Base-by-base conservation (phyloP, 2,797 vertebrate genomes). In the Platyrinchus mystaceus region DNA sequence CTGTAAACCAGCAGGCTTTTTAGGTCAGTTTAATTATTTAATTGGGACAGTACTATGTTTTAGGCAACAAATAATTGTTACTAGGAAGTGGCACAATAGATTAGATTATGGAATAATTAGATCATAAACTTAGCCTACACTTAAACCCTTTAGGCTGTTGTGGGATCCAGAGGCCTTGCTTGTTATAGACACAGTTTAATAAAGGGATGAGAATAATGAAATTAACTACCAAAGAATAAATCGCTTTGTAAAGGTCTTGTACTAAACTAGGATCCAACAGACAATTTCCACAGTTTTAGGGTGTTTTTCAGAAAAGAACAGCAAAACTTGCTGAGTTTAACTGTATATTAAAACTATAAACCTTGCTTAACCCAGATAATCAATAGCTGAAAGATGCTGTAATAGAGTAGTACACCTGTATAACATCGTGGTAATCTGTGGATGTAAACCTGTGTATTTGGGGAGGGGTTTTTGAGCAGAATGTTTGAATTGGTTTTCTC, bases 21-120 rank as follows among this genome's bases (percentile, higher is more conserved):
- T 89, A 62, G 46, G 75, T 93, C 36, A 60, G 74, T 89, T 93
- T 81, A 73, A 41, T 79, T 92, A 81, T 91, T 94, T 94, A 37
- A 84, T 95, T 95, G 63, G 28, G 79, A 80, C 43, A 67, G 50
- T 43, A 20, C 56, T 83, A n/a, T 4, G 32, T 92, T 70, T 91
- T 36, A 75, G 56, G 64, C 50, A 84, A 70, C 69, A 84, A n/a
- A 50, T 80, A 93, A 85, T 70, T 92, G 70, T 83, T 62, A 79
- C 21, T 81, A 78, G 55, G 50, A 95, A 93, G 53, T 94, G 49
- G 44, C 39, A 66, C 41, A 80, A 71, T 50, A 52, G 70, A 83
- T 95, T 71, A 44, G 93, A 64, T 89, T 74, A 84, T 78, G 2
- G 50, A 80, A 69, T 95, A 90, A 95, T 95, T 87, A 91, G 58